These are phyloP conservation scores for Ceramica pisi DNA, from an alignment of 2,888 invertebrate genomes.

Conservation along the genomic window DNA sequence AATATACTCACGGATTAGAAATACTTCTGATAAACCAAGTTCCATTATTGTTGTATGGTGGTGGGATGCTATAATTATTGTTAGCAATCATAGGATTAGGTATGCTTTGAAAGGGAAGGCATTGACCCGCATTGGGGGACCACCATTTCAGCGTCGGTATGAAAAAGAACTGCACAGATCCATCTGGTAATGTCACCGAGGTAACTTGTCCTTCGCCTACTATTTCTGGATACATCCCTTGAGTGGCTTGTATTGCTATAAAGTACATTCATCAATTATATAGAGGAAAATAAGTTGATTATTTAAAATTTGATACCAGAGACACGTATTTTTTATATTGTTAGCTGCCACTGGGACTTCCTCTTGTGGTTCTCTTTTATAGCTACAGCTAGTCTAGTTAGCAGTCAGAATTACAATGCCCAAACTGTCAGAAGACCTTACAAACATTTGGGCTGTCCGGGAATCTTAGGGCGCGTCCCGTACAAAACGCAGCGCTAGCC, in stretches of 20 bases:
- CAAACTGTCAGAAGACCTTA: background rate
- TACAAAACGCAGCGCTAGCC: too few relatives aligned
- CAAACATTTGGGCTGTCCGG: background rate
- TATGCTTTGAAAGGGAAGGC: slow-evolving; percentile 43
- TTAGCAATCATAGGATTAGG: slow-evolving; percentile 42
- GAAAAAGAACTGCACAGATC: slow-evolving; percentile 81
- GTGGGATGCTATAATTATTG: slow-evolving; percentile 51
- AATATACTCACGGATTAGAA: slow-evolving; percentile 77
- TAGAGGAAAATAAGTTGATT: background rate
- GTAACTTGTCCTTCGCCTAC: slow-evolving; percentile 85
- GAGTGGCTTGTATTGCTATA: slow-evolving; percentile 46
- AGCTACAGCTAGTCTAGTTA: background rate
- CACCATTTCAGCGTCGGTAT: slow-evolving; percentile 74
- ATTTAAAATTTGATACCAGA: background rate
- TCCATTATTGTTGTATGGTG: slow-evolving; percentile 64
- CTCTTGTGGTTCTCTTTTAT: background rate
- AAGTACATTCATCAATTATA: slow-evolving; percentile 17
- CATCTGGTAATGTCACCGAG: slow-evolving; percentile 79
- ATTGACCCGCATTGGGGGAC: slow-evolving; percentile 49
- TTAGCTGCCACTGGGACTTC: background rate
- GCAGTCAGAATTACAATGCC: background rate
- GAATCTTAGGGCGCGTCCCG: too few relatives aligned
- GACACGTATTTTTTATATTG: background rate
- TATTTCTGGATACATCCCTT: slow-evolving; percentile 68
- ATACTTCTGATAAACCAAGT: slow-evolving; percentile 82